Percentiles rank a stretch among this genome's conserved stretches.
These are phyloP conservation scores for Plestiodon gilberti DNA, from an alignment of 2,113 vertebrate genomes.

Conservation along the genomic window DNA sequence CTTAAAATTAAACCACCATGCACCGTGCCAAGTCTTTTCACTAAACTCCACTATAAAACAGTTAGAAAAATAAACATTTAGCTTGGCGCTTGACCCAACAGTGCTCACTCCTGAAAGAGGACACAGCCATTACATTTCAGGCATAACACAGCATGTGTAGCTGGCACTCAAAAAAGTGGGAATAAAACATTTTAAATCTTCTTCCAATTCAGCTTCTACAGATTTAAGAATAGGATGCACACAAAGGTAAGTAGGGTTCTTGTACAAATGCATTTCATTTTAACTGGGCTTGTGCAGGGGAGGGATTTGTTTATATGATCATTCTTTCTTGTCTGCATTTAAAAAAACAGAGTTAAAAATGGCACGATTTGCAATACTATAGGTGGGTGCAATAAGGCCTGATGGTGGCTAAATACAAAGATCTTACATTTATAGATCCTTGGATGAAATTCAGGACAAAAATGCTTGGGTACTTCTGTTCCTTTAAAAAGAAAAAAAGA, in stretches of 20 bases:
- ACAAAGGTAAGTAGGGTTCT: slow-evolving; percentile 70
- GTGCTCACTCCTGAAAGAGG: slow-evolving; percentile 67
- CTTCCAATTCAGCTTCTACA: slow-evolving; percentile 74
- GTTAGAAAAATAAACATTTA: slow-evolving; percentile 82
- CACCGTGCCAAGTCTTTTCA: slow-evolving; percentile 83
- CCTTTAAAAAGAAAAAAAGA: slow-evolving; percentile 32
- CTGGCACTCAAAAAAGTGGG: slow-evolving; percentile 57
- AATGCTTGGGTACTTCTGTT: slow-evolving; percentile 28
- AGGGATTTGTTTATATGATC: not conserved
- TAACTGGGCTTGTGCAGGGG: not conserved
- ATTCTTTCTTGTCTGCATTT: not conserved
- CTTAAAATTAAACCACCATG: slow-evolving; percentile 87
- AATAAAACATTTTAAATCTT: slow-evolving; percentile 75
- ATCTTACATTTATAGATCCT: slow-evolving; percentile 28
- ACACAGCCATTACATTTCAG: slow-evolving; percentile 78
- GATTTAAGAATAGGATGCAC: slow-evolving; percentile 57
- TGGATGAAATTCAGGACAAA: slow-evolving; percentile 41
- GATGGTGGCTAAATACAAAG: slow-evolving; percentile 65
- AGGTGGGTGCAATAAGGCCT: slow-evolving; percentile 58
- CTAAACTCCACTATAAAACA: slow-evolving; percentile 85
- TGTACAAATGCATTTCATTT: slow-evolving; percentile 30
- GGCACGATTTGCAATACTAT: slow-evolving; percentile 49
- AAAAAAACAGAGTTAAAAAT: slow-evolving; percentile 38
- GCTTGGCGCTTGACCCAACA: slow-evolving; percentile 79
- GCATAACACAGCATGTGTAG: slow-evolving; percentile 62